A percentile compares a stretch with the other conserved stretches of the same genome.
Evolutionary conservation across 1,140 invertebrate species (phyloP).

Genomic region (Chironomus striatipennis): DNA sequence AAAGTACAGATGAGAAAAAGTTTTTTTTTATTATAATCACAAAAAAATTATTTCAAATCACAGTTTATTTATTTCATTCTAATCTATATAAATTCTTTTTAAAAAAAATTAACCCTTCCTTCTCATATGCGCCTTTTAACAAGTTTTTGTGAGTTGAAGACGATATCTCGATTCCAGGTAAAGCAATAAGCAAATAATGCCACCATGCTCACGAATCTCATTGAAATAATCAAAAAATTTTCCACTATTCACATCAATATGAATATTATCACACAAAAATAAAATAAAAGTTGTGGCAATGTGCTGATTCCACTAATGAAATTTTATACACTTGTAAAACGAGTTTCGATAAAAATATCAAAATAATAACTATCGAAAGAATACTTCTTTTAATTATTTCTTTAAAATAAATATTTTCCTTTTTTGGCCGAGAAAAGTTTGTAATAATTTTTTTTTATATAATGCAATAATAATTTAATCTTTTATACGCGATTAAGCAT

Average conservation of each 20-base stretch:
- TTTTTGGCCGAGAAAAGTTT: too few relatives aligned
- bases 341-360: background rate
- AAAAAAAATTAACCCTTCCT: background rate
- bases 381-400: too few relatives aligned
- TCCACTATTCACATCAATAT: background rate
- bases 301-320: background rate
- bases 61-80: background rate
- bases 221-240: background rate
- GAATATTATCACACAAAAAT: background rate
- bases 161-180: conserved; percentile 82
- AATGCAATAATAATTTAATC: too few relatives aligned
- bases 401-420: too few relatives aligned
- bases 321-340: background rate
- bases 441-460: too few relatives aligned
- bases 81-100: background rate
- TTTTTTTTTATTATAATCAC: background rate
- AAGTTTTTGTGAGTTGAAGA: conserved; percentile 80
- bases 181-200: conserved; percentile 69
- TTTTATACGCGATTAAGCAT: too few relatives aligned
- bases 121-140: conserved; percentile 68
- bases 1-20: background rate
- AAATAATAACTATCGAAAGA: too few relatives aligned
- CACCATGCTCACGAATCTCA: conserved; percentile 41
- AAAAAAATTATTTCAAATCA: background rate
- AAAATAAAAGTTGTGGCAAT: background rate